A percentile compares a stretch with the other conserved stretches of the same genome.
phyloP scores from a whole-genome alignment of 2,888 invertebrate genomes.

The Andrena dorsata region DNA sequence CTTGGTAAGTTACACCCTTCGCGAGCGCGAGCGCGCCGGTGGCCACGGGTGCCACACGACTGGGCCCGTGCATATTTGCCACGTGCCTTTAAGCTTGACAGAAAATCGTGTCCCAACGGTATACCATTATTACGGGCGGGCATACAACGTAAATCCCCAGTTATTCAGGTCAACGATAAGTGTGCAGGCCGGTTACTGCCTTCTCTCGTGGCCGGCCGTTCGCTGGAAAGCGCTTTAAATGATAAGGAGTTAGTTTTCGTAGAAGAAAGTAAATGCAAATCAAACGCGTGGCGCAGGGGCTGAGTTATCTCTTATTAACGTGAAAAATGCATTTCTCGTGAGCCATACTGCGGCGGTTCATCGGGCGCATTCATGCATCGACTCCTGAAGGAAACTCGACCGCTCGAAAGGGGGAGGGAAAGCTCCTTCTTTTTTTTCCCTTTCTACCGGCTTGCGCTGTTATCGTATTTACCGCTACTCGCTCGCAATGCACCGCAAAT shows the following conservation, averaged over 20 bases:
- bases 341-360: conserved; percentile 28
- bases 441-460: neutral
- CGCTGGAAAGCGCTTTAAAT: conserved; percentile 32
- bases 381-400: neutral
- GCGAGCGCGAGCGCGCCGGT: no score
- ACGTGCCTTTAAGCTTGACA: conserved; percentile 65
- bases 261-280: conserved; percentile 55
- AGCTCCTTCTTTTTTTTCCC: conserved; percentile 3
- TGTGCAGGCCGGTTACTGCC: conserved; percentile 50
- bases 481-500: conserved; percentile 7
- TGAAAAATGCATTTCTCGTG: conserved; percentile 51
- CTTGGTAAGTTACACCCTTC: conserved; percentile 10
- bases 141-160: conserved; percentile 61
- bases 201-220: conserved; percentile 23
- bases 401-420: neutral
- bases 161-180: conserved; percentile 69
- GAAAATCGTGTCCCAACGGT: conserved; percentile 47
- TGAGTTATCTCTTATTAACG: conserved; percentile 57
- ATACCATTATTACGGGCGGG: conserved; percentile 42
- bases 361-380: conserved; percentile 33
- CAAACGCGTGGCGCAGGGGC: conserved; percentile 36
- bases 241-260: conserved; percentile 58
- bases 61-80: conserved; percentile 44
- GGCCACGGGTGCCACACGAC: conserved; percentile 59
- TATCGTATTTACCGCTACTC: conserved; percentile 32